A percentile compares a stretch with the other conserved stretches of the same genome.
Conservation (phyloP, 2,113 vertebrate genomes). For the Equus quagga region DNA sequence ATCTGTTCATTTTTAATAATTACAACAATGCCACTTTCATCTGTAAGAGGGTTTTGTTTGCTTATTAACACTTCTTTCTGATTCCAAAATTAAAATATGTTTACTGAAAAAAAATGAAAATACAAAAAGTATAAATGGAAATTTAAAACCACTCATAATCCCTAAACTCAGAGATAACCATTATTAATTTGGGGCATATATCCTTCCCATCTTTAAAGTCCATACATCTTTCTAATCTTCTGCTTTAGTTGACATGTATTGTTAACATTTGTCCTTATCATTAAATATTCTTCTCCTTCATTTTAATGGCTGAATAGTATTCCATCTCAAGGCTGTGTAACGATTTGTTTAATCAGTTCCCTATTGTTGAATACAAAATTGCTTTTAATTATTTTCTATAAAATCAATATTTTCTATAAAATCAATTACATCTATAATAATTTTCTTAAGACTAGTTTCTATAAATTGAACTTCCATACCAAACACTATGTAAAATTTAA, state of each 20-base stretch:
- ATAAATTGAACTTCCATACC: neutral
- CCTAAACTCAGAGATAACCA: neutral
- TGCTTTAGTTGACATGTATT: neutral
- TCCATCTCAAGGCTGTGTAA: neutral
- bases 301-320: neutral
- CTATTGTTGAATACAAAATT: neutral
- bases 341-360: neutral
- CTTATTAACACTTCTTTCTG: neutral
- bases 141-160: neutral
- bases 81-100: neutral
- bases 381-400: conserved; percentile 4
- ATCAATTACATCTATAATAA: neutral
- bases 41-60: neutral
- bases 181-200: neutral
- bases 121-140: neutral
- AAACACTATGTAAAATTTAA: neutral
- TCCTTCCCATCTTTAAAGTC: neutral
- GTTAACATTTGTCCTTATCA: neutral
- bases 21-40: neutral
- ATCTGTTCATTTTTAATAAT: conserved; percentile 48
- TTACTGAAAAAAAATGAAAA: conserved; percentile 18
- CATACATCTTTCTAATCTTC: neutral
- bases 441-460: neutral
- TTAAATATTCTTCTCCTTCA: neutral
- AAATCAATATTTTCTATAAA: neutral